phyloP scores from a whole-genome alignment of 1,140 invertebrate genomes.

The Acromyrmex charruanus region DNA sequence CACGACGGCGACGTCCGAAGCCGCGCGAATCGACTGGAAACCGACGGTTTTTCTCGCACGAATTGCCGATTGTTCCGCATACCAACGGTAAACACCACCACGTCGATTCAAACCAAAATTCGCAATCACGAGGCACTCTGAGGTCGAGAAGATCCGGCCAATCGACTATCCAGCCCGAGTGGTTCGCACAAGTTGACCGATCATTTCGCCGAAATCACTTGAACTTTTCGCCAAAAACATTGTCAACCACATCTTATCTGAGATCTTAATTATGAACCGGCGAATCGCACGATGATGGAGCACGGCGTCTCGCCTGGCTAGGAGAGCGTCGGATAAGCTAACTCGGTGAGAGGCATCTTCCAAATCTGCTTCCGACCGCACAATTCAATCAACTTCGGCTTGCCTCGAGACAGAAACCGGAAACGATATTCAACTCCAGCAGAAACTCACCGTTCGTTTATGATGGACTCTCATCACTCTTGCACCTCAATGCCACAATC shows the following conservation, averaged over 20 bases:
- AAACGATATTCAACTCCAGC: conserved; percentile 20
- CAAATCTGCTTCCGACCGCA: conserved; percentile 24
- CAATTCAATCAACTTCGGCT: conserved; percentile 23
- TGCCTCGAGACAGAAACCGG: conserved; percentile 33
- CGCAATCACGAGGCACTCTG: conserved; percentile 40
- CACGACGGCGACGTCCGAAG: conserved; percentile 37
- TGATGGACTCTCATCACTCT: conserved; percentile 6
- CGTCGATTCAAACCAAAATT: conserved; percentile 1
- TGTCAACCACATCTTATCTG: conserved; percentile 44
- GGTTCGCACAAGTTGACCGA: conserved; percentile 28
- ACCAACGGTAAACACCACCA: conserved; percentile 24
- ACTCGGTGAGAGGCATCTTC: conserved; percentile 40
- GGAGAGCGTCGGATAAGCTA: conserved; percentile 10
- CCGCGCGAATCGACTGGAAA: conserved; percentile 30
- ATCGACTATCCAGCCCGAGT: conserved; percentile 34
- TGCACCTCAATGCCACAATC: conserved; percentile 15
- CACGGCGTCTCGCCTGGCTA: neutral
- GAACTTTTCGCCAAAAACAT: conserved; percentile 2
- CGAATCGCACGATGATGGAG: conserved; percentile 6
- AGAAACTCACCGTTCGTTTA: conserved; percentile 15
- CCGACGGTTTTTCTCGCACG: conserved; percentile 6
- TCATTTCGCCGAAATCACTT: conserved; percentile 37
- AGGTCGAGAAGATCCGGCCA: conserved; percentile 3
- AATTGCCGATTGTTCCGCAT: conserved; percentile 50
- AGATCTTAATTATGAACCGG: conserved; percentile 43